Conservation (phyloP, 1,140 invertebrate species). For the Caenorhabditis remanei region DNA sequence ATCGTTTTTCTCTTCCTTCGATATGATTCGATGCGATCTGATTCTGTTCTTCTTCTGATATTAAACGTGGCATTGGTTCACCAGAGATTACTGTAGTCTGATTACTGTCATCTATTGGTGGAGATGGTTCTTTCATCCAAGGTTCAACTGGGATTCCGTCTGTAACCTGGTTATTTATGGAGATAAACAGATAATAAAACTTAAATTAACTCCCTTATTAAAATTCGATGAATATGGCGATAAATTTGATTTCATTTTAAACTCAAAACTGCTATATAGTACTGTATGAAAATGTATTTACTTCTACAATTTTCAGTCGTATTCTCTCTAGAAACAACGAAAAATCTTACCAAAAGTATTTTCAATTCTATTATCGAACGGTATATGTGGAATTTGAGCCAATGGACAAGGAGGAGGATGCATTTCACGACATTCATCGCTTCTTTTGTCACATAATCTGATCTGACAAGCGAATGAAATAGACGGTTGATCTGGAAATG, state of each 20-base stretch:
- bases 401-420: constrained; percentile 10
- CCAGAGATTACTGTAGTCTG: neutral
- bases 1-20: constrained; percentile 23
- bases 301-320: too few relatives aligned
- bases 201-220: too few relatives aligned
- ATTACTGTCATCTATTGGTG: constrained; percentile 16
- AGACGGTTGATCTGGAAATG: constrained; percentile 33
- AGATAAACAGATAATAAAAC: too few relatives aligned
- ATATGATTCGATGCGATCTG: constrained; percentile 38
- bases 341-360: constrained; percentile 32
- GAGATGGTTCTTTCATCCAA: constrained; percentile 42
- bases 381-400: neutral
- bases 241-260: too few relatives aligned
- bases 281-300: too few relatives aligned
- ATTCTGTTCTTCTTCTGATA: constrained; percentile 28
- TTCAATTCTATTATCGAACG: constrained; percentile 20
- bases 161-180: neutral
- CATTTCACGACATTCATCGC: constrained; percentile 36
- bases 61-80: constrained; percentile 27
- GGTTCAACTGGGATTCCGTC: constrained; percentile 38
- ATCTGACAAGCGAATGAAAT: constrained; percentile 46
- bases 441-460: constrained; percentile 39
- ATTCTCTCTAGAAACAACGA: too few relatives aligned
- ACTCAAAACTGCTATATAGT: too few relatives aligned
- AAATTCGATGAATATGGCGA: too few relatives aligned